Conservation (phyloP, 2,888 invertebrate species). For the Hyposoter dolosus region DNA sequence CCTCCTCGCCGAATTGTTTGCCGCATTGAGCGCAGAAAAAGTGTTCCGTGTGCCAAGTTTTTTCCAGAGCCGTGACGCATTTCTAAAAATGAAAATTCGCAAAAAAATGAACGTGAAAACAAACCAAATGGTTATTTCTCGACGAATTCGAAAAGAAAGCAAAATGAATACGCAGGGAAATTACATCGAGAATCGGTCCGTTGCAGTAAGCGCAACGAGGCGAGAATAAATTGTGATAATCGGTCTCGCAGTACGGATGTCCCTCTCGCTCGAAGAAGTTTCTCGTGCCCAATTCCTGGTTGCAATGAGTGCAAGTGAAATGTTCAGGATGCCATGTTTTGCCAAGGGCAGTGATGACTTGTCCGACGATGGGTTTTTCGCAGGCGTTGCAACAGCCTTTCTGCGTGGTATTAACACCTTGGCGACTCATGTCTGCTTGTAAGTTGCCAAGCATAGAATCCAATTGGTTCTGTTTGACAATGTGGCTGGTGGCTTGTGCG, state of each 20-base stretch:
- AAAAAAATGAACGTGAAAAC: neutral
- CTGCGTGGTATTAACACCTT: slow-evolving; percentile 99
- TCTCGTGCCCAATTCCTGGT: slow-evolving; percentile 97
- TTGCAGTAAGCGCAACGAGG: slow-evolving; percentile 99
- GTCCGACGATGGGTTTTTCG: slow-evolving; percentile 98
- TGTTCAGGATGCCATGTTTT: slow-evolving; percentile 99
- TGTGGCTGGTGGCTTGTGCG: slow-evolving; percentile 84
- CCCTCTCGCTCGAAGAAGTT: slow-evolving; percentile 99
- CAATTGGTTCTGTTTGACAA: slow-evolving; percentile 89
- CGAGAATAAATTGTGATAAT: slow-evolving; percentile 99
- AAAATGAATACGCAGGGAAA: slow-evolving; percentile 77
- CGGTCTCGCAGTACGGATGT: slow-evolving; percentile 98
- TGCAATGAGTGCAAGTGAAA: slow-evolving; percentile 99
- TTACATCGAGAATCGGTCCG: slow-evolving; percentile 99
- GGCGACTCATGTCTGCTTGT: slow-evolving; percentile 99
- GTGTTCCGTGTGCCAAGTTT: slow-evolving; percentile 99
- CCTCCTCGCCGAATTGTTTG: slow-evolving; percentile 98
- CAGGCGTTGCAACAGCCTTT: slow-evolving; percentile 99
- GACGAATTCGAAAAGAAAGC: slow-evolving; percentile 26
- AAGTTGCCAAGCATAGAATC: slow-evolving; percentile 97
- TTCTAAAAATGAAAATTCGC: slow-evolving; percentile 88
- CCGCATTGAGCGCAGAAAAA: slow-evolving; percentile 99
- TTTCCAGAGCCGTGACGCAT: slow-evolving; percentile 99
- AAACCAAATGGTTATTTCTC: slow-evolving; percentile 1
- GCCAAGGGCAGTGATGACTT: slow-evolving; percentile 97